phyloP scores from a whole-genome alignment of 1,140 invertebrate genomes.

The Saccostrea cuccullata region DNA sequence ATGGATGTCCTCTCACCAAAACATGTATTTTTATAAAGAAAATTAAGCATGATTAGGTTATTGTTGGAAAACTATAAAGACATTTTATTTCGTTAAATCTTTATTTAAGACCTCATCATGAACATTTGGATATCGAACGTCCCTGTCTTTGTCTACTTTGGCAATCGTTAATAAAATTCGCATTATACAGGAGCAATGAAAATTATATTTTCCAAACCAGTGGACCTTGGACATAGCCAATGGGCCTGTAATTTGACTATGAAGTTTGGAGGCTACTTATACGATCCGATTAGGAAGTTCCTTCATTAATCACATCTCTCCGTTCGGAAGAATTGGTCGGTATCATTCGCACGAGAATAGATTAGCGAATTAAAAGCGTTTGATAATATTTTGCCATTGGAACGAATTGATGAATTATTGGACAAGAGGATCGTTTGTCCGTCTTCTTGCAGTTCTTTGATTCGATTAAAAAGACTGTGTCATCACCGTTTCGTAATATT shows the following conservation, averaged over 20 bases:
- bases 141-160: neutral
- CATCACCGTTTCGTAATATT: slow-evolving; percentile 52
- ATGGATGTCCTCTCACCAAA: neutral
- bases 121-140: slow-evolving; percentile 13
- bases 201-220: slow-evolving; percentile 62
- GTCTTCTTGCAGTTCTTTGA: slow-evolving; percentile 49
- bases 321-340: slow-evolving; percentile 49
- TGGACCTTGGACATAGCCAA: slow-evolving; percentile 53
- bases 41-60: neutral
- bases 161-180: slow-evolving; percentile 29
- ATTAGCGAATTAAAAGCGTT: slow-evolving; percentile 54
- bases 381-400: slow-evolving; percentile 52
- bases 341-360: slow-evolving; percentile 53
- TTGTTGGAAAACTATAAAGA: neutral
- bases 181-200: slow-evolving; percentile 28
- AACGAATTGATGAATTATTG: slow-evolving; percentile 48
- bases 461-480: slow-evolving; percentile 43
- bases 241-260: slow-evolving; percentile 56
- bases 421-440: slow-evolving; percentile 29
- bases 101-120: neutral
- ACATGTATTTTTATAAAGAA: neutral
- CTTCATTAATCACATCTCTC: slow-evolving; percentile 57
- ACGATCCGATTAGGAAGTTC: slow-evolving; percentile 50
- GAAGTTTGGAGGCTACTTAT: slow-evolving; percentile 35
- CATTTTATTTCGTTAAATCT: neutral